Evolutionary conservation across 2,888 invertebrate genomes (phyloP), one percentile per base, ranked within the genome.

Genomic region (Phengaris arion): DNA sequence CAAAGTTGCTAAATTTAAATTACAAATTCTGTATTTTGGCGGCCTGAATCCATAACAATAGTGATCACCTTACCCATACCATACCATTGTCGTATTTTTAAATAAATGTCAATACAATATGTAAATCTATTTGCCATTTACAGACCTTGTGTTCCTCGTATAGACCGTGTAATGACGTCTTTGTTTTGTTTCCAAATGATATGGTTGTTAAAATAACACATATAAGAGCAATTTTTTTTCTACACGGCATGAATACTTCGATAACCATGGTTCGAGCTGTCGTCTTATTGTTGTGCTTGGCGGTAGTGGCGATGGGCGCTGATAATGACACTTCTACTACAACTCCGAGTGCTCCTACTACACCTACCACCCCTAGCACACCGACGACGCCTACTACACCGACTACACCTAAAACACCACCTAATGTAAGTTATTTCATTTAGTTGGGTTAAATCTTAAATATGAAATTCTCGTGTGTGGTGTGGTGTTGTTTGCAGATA

Each of bases 241-340:
- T 68, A 52, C 9, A 12, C 76, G 78, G 69, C 77, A 74, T 48
- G 69, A 75, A 74, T 72, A 73, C 35, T 74, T 51, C n/a, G 46
- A 57, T 68, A 80, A 79, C 52, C 64, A 85, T 84, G 85, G 77
- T 76, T 46, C 81, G 80, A 75, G 76, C 80, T 15, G 76, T 52
- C 76, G 77, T 82, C 46, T 79, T 79, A 69, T 55, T 82, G 12
- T 73, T 83, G 55, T 68, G 81, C 54, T 69, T 80, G n/a, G 77
- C 77, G 45, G 77, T 77, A 73, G 76, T 79, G 12, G 81, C 79
- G 48, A 74, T 77, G 72, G 78, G 81, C 74, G 79, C 81, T n/a
- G 79, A 81, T 45, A 77, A 78, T 52, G 79, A 81, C 9, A 80
- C 83, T 13, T 79, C 81, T 22, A 68, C 78, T 46, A 75, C 78